Evolutionary conservation across 2,797 vertebrate species (phyloP), one percentile per base, ranked within the genome.

Genomic region (Gouania willdenowi): DNA sequence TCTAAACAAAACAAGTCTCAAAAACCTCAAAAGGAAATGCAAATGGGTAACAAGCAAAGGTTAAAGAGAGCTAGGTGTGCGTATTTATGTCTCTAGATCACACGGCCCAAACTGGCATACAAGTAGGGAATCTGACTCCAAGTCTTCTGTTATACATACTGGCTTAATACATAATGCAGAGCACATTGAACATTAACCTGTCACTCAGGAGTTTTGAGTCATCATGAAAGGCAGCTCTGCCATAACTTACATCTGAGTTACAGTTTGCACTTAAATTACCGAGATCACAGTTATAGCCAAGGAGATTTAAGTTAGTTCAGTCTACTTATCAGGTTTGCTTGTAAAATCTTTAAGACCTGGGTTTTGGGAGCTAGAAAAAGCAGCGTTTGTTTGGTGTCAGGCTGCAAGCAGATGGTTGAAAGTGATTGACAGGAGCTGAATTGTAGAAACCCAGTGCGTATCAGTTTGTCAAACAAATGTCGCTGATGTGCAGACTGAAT

Each of bases 221-320:
- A 68, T 45, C 28, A 1, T 42, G 20, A 44, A 27, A 22, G 3
- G 61, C 32, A 50, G 38, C 60, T 45, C 43, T 10, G 53, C 51
- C 40, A 52, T 50, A 62, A 52, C 39, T 68, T 63, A 62, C 74
- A 77, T 51, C 52, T 15, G 18, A 43, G 36, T 71, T 78, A 75
- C 67, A 75, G 47, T 51, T 59, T 66, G 57, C 36, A 40, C 66
- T 69, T 59, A 64, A 76, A 79, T 81, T 60, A 76, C 65, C 2
- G 41, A 42, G 34, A 70, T 53, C 56, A 48, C 45, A 9, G 27
- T 64, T 43, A 66, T 70, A 36, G n/a, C 49, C 25, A 14, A 4
- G 17, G 47, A 67, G 53, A 68, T 62, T 55, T 58, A 54, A 43
- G 48, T 56, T 50, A 7, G 39, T 35, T 20, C 5, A 45, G 49